These are phyloP conservation scores for Zapornia atra DNA, from an alignment of 2,113 vertebrate genomes.

Conservation along the genomic window DNA sequence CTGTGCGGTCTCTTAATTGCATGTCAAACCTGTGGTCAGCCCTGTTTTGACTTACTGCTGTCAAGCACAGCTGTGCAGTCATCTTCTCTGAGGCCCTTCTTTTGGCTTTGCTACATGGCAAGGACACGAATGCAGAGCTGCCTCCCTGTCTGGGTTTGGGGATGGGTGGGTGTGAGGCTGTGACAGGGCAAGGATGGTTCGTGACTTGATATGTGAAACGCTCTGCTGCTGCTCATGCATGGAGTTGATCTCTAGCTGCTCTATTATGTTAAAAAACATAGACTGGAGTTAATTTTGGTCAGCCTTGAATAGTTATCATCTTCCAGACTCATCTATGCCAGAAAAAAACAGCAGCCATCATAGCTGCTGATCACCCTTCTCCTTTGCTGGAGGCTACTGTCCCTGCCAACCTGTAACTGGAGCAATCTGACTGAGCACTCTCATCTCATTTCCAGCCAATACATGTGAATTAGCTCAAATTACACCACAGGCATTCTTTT, in stretches of 20 bases:
- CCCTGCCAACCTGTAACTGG: neutral
- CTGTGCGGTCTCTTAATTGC: neutral
- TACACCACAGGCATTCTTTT: neutral
- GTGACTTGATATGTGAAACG: neutral
- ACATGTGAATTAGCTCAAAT: neutral
- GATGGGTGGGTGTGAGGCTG: neutral
- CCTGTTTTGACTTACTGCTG: neutral
- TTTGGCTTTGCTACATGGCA: neutral
- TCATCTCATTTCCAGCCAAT: neutral
- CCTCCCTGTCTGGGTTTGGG: neutral
- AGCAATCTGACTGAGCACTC: neutral
- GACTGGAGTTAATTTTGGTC: neutral
- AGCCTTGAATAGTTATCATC: neutral
- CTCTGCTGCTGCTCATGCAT: neutral
- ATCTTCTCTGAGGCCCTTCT: neutral
- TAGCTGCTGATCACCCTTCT: neutral
- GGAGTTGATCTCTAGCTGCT: neutral
- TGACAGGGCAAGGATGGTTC: neutral
- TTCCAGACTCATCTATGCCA: neutral
- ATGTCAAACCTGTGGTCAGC: neutral
- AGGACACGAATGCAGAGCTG: neutral
- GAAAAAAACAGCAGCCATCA: neutral
- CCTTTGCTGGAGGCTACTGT: neutral
- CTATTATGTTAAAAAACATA: neutral
- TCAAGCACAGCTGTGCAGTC: fast-evolving